A percentile compares a stretch with the other conserved stretches of the same genome.
These are phyloP conservation scores for Microctenopoma stevenorrisi DNA, from an alignment of 2,797 vertebrate genomes.

Conservation along the genomic window DNA sequence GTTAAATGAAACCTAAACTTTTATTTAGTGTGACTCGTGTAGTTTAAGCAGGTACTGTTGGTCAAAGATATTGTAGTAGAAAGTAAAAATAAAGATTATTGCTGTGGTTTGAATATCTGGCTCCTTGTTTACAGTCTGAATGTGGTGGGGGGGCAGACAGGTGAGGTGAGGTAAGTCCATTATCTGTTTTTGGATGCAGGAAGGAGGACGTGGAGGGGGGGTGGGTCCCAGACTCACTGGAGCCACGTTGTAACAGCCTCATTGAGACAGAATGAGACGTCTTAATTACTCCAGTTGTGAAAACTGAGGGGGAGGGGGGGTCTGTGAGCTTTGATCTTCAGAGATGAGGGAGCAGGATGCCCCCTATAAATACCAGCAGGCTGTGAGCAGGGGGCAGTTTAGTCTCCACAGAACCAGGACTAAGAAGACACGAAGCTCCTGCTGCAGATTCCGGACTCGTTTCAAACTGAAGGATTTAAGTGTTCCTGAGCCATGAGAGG, in stretches of 20 bases:
- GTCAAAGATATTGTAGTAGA: too few species aligned
- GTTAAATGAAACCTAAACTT: too few species aligned
- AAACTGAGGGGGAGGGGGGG: constrained; percentile 78
- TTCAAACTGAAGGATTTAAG: not conserved
- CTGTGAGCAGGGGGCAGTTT: constrained; percentile 1
- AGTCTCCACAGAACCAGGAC: constrained; percentile 9
- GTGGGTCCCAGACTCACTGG: constrained; percentile 82
- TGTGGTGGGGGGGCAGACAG: constrained; percentile 48
- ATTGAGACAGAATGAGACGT: constrained; percentile 84
- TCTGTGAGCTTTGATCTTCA: constrained; percentile 82
- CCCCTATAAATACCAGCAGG: constrained; percentile 76
- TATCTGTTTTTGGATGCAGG: constrained; percentile 61
- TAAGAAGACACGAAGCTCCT: not conserved
- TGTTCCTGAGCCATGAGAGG: constrained; percentile 73
- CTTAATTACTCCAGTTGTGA: constrained; percentile 89
- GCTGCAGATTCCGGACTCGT: not conserved
- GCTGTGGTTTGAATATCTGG: too few species aligned
- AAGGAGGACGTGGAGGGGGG: constrained; percentile 30
- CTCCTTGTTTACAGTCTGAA: constrained; percentile 19
- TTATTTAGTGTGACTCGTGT: too few species aligned
- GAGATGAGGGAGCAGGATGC: constrained; percentile 64
- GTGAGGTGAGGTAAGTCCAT: constrained; percentile 63
- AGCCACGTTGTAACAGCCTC: constrained; percentile 85
- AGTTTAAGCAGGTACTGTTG: too few species aligned
- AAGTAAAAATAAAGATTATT: too few species aligned